These are phyloP conservation scores for Lagopus leucura DNA, from an alignment of 2,113 vertebrate genomes.

Conservation along the genomic window DNA sequence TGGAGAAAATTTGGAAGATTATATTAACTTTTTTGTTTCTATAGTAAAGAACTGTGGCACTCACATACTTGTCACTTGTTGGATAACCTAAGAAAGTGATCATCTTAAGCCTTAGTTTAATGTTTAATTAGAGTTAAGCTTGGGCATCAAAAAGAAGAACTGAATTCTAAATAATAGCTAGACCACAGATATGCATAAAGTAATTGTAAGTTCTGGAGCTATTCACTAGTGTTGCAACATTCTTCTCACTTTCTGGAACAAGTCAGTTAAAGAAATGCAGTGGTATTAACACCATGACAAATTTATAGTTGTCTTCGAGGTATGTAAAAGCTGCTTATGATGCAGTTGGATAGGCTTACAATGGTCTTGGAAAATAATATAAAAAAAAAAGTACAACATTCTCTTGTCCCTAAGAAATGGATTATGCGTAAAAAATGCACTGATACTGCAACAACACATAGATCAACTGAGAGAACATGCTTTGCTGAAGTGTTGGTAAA, in stretches of 20 bases:
- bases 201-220: neutral
- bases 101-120: neutral
- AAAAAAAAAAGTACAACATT: neutral
- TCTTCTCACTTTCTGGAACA: neutral
- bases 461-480: slow-evolving; percentile 28
- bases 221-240: neutral
- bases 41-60: neutral
- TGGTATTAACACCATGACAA: neutral
- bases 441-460: slow-evolving; percentile 21
- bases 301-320: neutral
- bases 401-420: slow-evolving; percentile 8
- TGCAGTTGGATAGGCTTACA: slow-evolving; percentile 24
- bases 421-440: slow-evolving; percentile 39
- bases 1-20: neutral
- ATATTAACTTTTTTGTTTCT: neutral
- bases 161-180: neutral
- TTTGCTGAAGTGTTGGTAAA: slow-evolving; percentile 52
- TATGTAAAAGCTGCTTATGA: neutral
- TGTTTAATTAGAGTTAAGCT: neutral
- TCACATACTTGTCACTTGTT: neutral
- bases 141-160: neutral
- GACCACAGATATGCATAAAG: neutral
- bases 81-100: neutral
- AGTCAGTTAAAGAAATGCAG: neutral
- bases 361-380: neutral